Base-by-base conservation (phyloP, 2,888 invertebrate genomes). In the Papilio protenor region DNA sequence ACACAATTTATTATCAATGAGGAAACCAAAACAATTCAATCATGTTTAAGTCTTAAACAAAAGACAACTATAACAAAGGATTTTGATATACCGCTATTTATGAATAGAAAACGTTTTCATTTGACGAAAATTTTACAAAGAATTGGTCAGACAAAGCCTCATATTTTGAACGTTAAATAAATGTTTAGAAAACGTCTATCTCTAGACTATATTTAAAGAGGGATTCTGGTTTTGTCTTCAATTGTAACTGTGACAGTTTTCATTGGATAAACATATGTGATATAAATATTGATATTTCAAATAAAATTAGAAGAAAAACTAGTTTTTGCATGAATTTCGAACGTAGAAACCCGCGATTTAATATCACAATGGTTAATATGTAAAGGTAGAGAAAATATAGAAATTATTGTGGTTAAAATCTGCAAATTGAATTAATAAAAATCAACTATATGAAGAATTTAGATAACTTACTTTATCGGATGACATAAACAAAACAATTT, bases 11-110 rank as follows among this genome's bases (percentile, higher is more conserved):
- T 75, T 78, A 75, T 71, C 71, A 71, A 70, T 47, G 23, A 70
- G 47, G 70, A 75, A 78, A 75, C 75, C 75, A 78, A 71, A 78
- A 78, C 75, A 80, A 81, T 82, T 82, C 82, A 83, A 85, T 84
- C 82, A 82, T 80, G 81, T 81, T 77, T 83, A 83, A 83, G 82
- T 82, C 80, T 80, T 77, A 82, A 81, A 83, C 80, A 59, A 82
- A 82, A 82, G 80, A 82, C 78, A 79, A 72, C n/a, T 75, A 27
- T 55, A 70, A 71, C 78, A 78, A 78, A 59, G 16, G 23, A 55
- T 72, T 57, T 47, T 21, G 55, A 55, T 40, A 45, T 73, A 57
- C 57, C 59, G 57, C 18, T 70, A 78, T 75, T 61, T 71, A 72
- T 61, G 71, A 72, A 75, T 27, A 66, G 64, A 55, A 52, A 49